Base-by-base conservation (phyloP, 1,140 invertebrate species). In the Trachymyrmex cornetzi region DNA sequence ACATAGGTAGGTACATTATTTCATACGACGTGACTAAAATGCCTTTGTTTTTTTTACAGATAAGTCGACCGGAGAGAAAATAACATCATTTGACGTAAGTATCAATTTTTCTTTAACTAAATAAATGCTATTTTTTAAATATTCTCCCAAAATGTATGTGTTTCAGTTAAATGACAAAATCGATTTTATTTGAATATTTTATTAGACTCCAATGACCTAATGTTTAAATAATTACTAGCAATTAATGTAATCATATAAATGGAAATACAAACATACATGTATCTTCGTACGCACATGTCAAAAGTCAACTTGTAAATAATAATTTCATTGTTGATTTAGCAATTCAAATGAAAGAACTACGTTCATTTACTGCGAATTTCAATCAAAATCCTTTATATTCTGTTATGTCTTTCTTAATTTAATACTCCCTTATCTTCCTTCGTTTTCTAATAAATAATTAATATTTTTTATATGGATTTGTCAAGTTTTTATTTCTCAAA, bases 51-150 rank as follows among this genome's bases (percentile, higher is more conserved):
- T 24, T 90, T 91, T 95, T 93, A 16, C 93, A 95, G 95, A 94
- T 93, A 95, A 95, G 90, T 94, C 93, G 19, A 94, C 90, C 81
- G 94, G 92, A 81, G 94, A 94, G 81, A 95, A 94, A 92, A 85
- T 93, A 86, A 91, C 92, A 87, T 91, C 91, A 67, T 90, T 94
- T 88, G 92, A 95, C 79, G 95, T 95, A 91, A 95, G 95, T 95
- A 92, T 72, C 14, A 30, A 77, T 66, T 30, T 24, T 79, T 66
- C 12, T 16, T n/a, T 75, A 38, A 48, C 6, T 34, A 74, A 74
- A 74, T 30, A 61, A 61, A 61, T 48, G 9, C 61, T 67, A 30
- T 4, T n/a, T 12, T 50, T 16, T 30, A 48, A 72, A 82, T 22
- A 12, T 34, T 44, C 11, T 24, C 53, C 30, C 19, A 1, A 48